These are phyloP conservation scores for Anthopleura sola DNA, from an alignment of 64 coral and sea anemone species.

Conservation along the genomic window DNA sequence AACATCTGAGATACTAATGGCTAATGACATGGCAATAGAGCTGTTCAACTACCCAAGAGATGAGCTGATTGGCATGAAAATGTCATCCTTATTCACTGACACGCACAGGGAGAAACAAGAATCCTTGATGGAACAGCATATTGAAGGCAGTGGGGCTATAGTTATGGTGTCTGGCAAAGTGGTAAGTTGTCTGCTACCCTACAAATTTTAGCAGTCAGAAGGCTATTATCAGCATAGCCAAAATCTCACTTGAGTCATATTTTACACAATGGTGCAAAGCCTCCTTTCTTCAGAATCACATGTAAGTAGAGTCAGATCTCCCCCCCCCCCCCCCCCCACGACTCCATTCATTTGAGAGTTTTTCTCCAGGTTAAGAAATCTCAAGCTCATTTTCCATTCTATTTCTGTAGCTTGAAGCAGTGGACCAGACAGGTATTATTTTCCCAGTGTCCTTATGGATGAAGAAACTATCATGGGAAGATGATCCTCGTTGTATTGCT, in stretches of 20 bases:
- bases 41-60: slow-evolving; percentile 82
- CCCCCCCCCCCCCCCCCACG: no score
- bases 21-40: slow-evolving; percentile 87
- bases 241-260: no score
- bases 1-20: slow-evolving; percentile 90
- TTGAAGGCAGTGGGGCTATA: slow-evolving; percentile 86
- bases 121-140: slow-evolving; percentile 84
- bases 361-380: no score
- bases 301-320: no score
- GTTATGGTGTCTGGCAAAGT: slow-evolving; percentile 96
- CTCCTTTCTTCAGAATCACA: no score
- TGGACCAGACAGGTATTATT: slow-evolving; percentile 82
- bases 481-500: slow-evolving; percentile 90
- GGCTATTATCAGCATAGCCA: no score
- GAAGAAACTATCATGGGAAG: slow-evolving; percentile 96
- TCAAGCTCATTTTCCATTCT: not conserved
- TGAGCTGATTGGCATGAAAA: slow-evolving; percentile 83
- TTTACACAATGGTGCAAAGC: no score
- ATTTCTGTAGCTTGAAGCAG: slow-evolving; percentile 66
- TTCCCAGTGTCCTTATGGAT: slow-evolving; percentile 99
- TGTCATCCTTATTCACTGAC: slow-evolving; percentile 75
- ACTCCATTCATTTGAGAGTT: no score
- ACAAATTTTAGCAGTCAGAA: no score
- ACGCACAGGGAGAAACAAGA: slow-evolving; percentile 85
- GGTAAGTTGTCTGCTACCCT: slow-evolving; percentile 27